Evolutionary conservation across 2,888 invertebrate species (phyloP).

Genomic region (Adela reaumurella): DNA sequence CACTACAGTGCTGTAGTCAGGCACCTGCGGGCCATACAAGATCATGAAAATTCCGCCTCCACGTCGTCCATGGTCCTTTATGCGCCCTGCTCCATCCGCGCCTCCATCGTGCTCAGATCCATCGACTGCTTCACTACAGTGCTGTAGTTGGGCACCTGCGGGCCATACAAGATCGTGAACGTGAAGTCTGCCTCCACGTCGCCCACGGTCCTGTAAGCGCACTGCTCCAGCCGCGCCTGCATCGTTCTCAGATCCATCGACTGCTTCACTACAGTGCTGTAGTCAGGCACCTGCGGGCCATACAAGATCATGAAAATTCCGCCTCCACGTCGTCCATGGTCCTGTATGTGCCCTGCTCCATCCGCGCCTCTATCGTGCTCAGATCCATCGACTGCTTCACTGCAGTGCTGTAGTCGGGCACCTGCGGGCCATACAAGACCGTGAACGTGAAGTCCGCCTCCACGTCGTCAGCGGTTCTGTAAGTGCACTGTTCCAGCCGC

Average conservation of each 20-base stretch:
- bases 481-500: slow-evolving; percentile 65
- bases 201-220: slow-evolving; percentile 64
- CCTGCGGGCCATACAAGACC: too few relatives aligned
- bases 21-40: too few relatives aligned
- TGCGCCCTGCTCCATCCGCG: slow-evolving; percentile 58
- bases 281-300: too few relatives aligned
- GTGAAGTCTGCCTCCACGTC: slow-evolving; percentile 87
- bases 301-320: too few relatives aligned
- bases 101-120: too few relatives aligned
- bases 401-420: slow-evolving; percentile 82
- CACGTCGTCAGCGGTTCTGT: slow-evolving; percentile 71
- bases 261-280: too few relatives aligned
- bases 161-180: too few relatives aligned
- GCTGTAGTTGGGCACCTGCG: slow-evolving; percentile 73
- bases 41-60: too few relatives aligned
- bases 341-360: slow-evolving; percentile 62
- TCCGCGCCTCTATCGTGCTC: slow-evolving; percentile 68
- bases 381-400: too few relatives aligned
- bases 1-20: too few relatives aligned
- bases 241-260: slow-evolving; percentile 65
- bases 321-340: slow-evolving; percentile 75
- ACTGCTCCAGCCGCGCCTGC: slow-evolving; percentile 69
- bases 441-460: slow-evolving; percentile 92
- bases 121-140: too few relatives aligned
- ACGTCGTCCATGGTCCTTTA: slow-evolving; percentile 75